Evolutionary conservation across 1,140 invertebrate species (phyloP).

Genomic region (Nylanderia fulva): DNA sequence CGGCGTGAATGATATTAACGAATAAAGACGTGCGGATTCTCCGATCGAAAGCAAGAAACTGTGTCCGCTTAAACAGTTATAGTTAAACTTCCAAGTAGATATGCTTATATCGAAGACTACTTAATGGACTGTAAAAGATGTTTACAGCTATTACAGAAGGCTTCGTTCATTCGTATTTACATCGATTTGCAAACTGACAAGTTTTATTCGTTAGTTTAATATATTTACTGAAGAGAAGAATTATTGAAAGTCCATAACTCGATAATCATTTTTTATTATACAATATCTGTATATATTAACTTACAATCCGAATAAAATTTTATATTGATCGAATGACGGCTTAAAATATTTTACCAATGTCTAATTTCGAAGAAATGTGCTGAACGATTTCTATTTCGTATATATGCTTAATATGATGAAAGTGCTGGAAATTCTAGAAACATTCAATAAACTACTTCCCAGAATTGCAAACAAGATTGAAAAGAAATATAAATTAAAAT

Average conservation of each 20-base stretch:
- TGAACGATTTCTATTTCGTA: not conserved
- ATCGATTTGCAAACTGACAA: not conserved
- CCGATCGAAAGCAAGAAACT: not conserved
- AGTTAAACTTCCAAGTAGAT: not conserved
- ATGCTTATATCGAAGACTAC: not conserved
- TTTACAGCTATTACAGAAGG: not conserved
- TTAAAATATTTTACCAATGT: not conserved
- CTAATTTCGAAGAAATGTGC: not conserved
- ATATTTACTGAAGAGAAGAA: not conserved
- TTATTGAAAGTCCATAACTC: not conserved
- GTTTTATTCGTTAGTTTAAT: not conserved
- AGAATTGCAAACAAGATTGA: not conserved
- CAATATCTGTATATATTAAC: not conserved
- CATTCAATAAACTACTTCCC: not conserved
- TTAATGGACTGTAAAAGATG: not conserved
- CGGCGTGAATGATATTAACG: not conserved
- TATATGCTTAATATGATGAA: not conserved
- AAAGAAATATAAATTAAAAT: not conserved
- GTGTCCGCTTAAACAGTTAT: not conserved
- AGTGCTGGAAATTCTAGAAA: not conserved
- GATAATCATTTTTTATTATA: not conserved
- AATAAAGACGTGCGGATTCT: not conserved
- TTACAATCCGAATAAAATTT: not conserved
- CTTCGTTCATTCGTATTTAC: constrained; percentile 1
- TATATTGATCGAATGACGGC: not conserved